Percentiles rank a stretch among this genome's conserved stretches.
phyloP scores from a whole-genome alignment of 2,113 vertebrate genomes.

The Acanthisitta chloris region DNA sequence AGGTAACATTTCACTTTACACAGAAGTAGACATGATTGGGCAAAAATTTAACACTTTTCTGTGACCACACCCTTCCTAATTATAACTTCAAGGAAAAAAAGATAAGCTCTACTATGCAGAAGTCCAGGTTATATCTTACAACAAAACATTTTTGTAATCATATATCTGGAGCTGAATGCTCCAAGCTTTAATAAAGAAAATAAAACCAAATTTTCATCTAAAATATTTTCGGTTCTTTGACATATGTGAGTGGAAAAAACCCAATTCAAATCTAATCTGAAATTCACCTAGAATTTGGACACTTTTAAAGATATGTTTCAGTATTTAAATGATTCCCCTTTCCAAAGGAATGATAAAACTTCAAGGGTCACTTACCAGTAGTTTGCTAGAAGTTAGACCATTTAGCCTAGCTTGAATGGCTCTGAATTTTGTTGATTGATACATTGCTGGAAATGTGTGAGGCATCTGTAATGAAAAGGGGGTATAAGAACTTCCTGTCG shows the following conservation, averaged over 20 bases:
- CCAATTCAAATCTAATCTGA: neutral
- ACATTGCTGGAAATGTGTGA: neutral
- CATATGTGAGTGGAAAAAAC: neutral
- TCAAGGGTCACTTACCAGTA: neutral
- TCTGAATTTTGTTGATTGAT: neutral
- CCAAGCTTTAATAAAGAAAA: neutral
- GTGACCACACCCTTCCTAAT: neutral
- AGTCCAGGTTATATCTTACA: neutral
- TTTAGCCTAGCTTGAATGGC: neutral
- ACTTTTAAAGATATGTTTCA: neutral
- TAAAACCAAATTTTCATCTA: neutral
- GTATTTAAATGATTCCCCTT: neutral
- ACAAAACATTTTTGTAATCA: neutral
- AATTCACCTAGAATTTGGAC: neutral
- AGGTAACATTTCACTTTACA: slow-evolving; percentile 59
- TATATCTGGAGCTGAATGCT: neutral
- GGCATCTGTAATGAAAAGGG: neutral
- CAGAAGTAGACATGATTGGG: neutral
- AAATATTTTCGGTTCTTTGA: neutral
- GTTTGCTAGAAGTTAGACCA: neutral
- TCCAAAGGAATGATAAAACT: neutral
- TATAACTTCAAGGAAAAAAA: neutral
- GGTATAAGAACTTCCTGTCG: neutral
- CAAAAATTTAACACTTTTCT: slow-evolving; percentile 13
- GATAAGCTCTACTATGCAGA: neutral